Conservation (phyloP, 2,797 vertebrate genomes). For the Psittacula echo region DNA sequence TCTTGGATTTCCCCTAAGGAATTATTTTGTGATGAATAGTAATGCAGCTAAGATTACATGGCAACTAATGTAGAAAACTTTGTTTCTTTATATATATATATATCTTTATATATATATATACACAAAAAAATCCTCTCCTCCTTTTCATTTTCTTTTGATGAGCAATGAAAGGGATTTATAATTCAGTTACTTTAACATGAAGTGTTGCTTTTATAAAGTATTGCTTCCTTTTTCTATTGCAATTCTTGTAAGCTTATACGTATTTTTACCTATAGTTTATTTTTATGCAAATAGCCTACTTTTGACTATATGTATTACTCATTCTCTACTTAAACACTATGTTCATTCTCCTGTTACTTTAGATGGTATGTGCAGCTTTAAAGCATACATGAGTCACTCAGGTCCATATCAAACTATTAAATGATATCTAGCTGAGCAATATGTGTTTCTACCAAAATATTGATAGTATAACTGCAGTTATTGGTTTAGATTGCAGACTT, state of each 20-base stretch:
- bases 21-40: background rate
- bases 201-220: background rate
- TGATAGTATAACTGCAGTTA: background rate
- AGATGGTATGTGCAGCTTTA: background rate
- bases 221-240: background rate
- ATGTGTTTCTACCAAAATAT: background rate
- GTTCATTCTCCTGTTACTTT: background rate
- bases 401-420: background rate
- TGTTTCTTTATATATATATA: background rate
- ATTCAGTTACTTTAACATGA: background rate
- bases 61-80: background rate
- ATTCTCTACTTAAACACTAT: background rate
- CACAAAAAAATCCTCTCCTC: background rate
- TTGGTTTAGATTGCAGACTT: background rate
- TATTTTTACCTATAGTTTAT: background rate
- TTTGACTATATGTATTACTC: background rate
- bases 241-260: background rate
- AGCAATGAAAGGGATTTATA: background rate
- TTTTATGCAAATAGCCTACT: background rate
- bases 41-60: background rate
- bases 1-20: background rate
- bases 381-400: background rate
- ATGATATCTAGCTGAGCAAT: background rate
- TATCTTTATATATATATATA: too few species aligned
- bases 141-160: background rate